These are phyloP conservation scores for Volucella bombylans DNA, from an alignment of 2,888 invertebrate genomes.

Conservation along the genomic window DNA sequence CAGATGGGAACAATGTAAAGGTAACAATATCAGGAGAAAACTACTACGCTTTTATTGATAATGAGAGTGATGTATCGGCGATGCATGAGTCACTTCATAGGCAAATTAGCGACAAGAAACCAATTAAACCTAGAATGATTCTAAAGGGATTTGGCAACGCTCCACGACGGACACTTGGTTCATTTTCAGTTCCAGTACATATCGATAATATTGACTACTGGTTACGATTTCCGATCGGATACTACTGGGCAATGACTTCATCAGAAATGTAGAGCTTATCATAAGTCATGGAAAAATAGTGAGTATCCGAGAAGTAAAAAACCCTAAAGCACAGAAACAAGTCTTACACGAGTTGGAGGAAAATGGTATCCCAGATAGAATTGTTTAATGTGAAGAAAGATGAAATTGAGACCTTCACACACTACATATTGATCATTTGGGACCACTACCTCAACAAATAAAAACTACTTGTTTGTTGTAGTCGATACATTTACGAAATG, in stretches of 20 bases:
- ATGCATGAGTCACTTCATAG: neutral
- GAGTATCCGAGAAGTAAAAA: neutral
- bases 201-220: neutral
- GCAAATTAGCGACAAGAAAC: neutral
- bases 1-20: neutral
- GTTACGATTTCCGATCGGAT: too few relatives aligned
- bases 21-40: neutral
- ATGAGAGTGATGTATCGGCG: neutral
- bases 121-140: neutral
- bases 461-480: slow-evolving; percentile 76
- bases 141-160: slow-evolving; percentile 17
- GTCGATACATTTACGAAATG: slow-evolving; percentile 78
- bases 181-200: neutral
- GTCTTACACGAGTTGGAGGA: slow-evolving; percentile 6
- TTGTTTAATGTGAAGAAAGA: neutral
- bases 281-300: neutral
- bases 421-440: slow-evolving; percentile 21
- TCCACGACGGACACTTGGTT: too few relatives aligned
- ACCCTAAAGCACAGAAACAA: neutral
- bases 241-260: neutral
- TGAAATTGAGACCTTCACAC: slow-evolving; percentile 51
- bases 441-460: slow-evolving; percentile 76
- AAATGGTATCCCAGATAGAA: slow-evolving; percentile 21
- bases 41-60: slow-evolving; percentile 5
- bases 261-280: neutral